Evolutionary conservation across 2,113 vertebrate species (phyloP), one percentile per base, ranked within the genome.

Genomic region (Mobula hypostoma): DNA sequence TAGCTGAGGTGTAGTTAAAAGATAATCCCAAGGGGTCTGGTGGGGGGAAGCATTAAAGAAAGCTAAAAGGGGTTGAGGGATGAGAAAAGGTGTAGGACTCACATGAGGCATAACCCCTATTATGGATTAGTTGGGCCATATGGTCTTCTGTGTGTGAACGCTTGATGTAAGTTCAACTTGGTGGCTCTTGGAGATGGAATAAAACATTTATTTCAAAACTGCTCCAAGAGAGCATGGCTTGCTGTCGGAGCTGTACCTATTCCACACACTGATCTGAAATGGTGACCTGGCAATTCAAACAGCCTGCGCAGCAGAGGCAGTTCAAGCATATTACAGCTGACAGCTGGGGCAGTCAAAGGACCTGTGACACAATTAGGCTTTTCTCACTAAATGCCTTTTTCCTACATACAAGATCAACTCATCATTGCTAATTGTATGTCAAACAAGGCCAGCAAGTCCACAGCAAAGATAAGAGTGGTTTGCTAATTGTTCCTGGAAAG

Each of bases 241-340:
- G 11, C 9, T 58, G 21, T 27, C 4, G 66, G 48, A 7, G 36
- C 19, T 72, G 40, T 48, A 70, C 17, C 90, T 2, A 72, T 70
- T 72, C 90, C 32, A 29, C 8, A 70, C 63, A 70, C 17, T 36
- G 32, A 24, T 92, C 61, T 66, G 29, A 90, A 90, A n/a, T 17
- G 8, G n/a, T 72, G 19, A 40, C 63, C 83, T 24, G 72, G 66
- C 88, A 92, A 92, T 36, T 40, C 88, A 90, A 68, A 90, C 85
- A 66, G 29, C 63, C 66, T 40, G 40, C 17, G 40, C 17, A 48
- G 90, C 32, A 40, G 29, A 32, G 29, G 61, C 61, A 90, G 66
- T 24, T 70, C 15, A 92, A 72, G 32, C 32, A 72, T 92, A 92
- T 92, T 92, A 40, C 66, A 48, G n/a, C 90, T 72, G 66, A 72